These are phyloP conservation scores for Pachydiplax longipennis DNA, from an alignment of 2,888 invertebrate genomes.

Conservation along the genomic window DNA sequence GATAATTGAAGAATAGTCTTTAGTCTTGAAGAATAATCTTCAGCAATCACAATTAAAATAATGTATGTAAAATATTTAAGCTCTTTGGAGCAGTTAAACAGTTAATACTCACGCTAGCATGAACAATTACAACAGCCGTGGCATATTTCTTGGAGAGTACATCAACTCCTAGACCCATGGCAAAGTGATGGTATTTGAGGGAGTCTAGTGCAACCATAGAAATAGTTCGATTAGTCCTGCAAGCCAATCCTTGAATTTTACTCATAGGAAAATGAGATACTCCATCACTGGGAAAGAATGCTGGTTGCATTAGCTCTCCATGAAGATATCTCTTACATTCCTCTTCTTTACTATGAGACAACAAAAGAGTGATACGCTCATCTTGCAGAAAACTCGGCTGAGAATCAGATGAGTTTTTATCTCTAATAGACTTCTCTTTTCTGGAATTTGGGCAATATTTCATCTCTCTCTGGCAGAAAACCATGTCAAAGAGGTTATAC, in stretches of 20 bases:
- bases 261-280: constrained; percentile 49
- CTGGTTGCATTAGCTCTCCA: constrained; percentile 60
- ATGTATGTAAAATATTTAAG: too few relatives aligned
- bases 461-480: neutral
- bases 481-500: neutral
- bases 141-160: constrained; percentile 66
- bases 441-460: neutral
- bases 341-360: constrained; percentile 30
- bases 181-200: constrained; percentile 74
- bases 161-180: constrained; percentile 77
- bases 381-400: neutral
- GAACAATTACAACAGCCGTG: constrained; percentile 74
- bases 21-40: too few relatives aligned
- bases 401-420: neutral
- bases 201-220: constrained; percentile 77
- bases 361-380: neutral
- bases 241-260: constrained; percentile 56
- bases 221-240: constrained; percentile 66
- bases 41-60: too few relatives aligned
- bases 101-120: constrained; percentile 68
- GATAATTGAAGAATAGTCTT: too few relatives aligned
- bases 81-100: too few relatives aligned
- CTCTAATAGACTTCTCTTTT: neutral
- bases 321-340: constrained; percentile 55
- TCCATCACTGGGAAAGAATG: constrained; percentile 54